Conservation (phyloP, 2,888 invertebrate genomes). For the Noctua pronuba region DNA sequence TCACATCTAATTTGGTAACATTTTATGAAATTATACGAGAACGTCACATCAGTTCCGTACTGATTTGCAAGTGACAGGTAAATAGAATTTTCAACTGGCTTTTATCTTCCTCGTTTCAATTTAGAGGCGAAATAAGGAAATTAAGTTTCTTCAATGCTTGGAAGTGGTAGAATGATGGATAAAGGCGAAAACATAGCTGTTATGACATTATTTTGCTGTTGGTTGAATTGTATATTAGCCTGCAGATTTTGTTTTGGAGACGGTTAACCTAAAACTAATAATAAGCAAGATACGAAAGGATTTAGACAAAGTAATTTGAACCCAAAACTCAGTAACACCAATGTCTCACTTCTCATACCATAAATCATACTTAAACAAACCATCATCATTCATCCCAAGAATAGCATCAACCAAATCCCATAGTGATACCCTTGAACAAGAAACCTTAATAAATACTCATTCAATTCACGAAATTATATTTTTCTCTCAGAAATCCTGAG, state of each 20-base stretch:
- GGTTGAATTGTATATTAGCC: background rate
- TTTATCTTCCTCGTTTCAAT: conserved; percentile 38
- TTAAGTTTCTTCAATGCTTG: conserved; percentile 32
- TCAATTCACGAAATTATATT: conserved; percentile 73
- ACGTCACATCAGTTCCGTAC: conserved; percentile 50
- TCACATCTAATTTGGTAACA: conserved; percentile 52
- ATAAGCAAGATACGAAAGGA: background rate
- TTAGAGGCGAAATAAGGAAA: conserved; percentile 37
- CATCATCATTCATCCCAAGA: conserved; percentile 61
- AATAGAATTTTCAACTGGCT: conserved; percentile 50
- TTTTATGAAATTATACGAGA: conserved; percentile 55
- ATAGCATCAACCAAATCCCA: conserved; percentile 54
- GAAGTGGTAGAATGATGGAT: conserved; percentile 1
- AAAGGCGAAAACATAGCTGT: background rate
- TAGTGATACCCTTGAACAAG: conserved; percentile 58
- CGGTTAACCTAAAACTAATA: background rate
- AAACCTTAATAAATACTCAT: conserved; percentile 69
- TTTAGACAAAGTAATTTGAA: background rate
- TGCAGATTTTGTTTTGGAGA: background rate
- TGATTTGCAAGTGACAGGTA: conserved; percentile 56
- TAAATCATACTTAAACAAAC: conserved; percentile 50
- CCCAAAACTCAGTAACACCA: background rate
- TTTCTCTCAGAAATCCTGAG: conserved; percentile 67
- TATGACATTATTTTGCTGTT: background rate
- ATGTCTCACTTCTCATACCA: conserved; percentile 18